These are phyloP conservation scores for Staurois parvus DNA, from an alignment of 2,797 vertebrate genomes.

Conservation along the genomic window DNA sequence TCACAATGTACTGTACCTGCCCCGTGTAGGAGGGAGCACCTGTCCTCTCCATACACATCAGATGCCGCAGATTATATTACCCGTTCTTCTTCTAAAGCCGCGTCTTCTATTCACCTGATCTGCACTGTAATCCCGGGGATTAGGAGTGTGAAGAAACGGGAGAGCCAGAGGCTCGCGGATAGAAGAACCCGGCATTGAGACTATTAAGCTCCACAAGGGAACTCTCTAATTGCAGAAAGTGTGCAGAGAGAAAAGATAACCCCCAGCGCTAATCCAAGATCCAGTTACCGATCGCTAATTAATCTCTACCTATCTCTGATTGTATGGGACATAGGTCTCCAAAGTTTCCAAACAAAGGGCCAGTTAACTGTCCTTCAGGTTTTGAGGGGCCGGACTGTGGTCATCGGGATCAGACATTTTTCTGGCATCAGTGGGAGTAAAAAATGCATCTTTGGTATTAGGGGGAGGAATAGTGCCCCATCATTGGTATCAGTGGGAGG, in stretches of 20 bases:
- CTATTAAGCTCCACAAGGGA: constrained; percentile 19
- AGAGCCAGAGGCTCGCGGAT: neutral
- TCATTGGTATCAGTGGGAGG: too few relatives aligned
- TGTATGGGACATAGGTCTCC: too few relatives aligned
- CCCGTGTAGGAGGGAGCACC: neutral
- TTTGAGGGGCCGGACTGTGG: too few relatives aligned
- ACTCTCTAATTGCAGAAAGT: neutral
- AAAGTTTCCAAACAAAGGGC: too few relatives aligned
- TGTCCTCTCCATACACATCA: neutral
- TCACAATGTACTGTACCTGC: neutral
- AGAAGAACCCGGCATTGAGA: constrained; percentile 4
- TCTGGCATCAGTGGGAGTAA: too few relatives aligned
- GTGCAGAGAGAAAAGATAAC: neutral
- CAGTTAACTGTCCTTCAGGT: too few relatives aligned
- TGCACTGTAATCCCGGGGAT: constrained; percentile 38
- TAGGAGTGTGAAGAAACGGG: neutral
- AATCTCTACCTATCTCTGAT: neutral
- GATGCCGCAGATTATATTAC: constrained; percentile 21
- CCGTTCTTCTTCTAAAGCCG: neutral
- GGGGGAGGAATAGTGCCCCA: too few relatives aligned
- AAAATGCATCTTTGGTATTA: too few relatives aligned
- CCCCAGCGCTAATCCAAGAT: constrained; percentile 35
- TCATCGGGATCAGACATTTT: too few relatives aligned
- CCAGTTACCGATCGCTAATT: constrained; percentile 18
- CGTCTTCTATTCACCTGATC: constrained; percentile 26